Evolutionary conservation across 1,140 invertebrate species (phyloP).

Genomic region (Panagrolaimus sp.): DNA sequence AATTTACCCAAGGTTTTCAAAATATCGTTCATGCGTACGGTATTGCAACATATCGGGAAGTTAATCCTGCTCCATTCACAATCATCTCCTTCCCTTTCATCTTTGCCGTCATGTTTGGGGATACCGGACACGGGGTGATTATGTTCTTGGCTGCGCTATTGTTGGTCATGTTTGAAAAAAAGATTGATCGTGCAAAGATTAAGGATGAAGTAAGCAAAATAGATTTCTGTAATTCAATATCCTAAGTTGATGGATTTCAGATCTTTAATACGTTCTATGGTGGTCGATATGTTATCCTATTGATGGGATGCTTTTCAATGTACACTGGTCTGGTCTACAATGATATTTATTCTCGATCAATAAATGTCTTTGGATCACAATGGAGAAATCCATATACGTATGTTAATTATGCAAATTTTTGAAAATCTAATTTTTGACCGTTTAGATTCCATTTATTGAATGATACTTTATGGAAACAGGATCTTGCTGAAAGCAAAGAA

Average conservation of each 20-base stretch:
- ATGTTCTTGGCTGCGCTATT: constrained; percentile 71
- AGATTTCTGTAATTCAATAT: neutral
- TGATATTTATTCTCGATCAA: constrained; percentile 88
- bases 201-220: constrained; percentile 61
- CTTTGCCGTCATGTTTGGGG: constrained; percentile 88
- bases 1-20: constrained; percentile 63
- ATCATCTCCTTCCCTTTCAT: constrained; percentile 88
- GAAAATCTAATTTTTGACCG: constrained; percentile 23
- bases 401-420: constrained; percentile 1
- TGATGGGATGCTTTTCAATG: constrained; percentile 92
- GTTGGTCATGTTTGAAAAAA: constrained; percentile 74
- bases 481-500: neutral
- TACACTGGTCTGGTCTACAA: constrained; percentile 97
- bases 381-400: constrained; percentile 68
- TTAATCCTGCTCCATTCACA: constrained; percentile 71
- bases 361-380: constrained; percentile 83
- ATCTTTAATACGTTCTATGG: constrained; percentile 95
- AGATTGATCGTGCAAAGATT: constrained; percentile 71
- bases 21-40: constrained; percentile 63
- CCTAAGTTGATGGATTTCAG: no score
- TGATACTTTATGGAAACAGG: constrained; percentile 23
- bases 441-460: constrained; percentile 15
- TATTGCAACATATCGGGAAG: constrained; percentile 62
- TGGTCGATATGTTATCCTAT: constrained; percentile 88
- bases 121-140: constrained; percentile 77